These are phyloP conservation scores for Emesis russula DNA, from an alignment of 2,888 invertebrate genomes.

Conservation along the genomic window DNA sequence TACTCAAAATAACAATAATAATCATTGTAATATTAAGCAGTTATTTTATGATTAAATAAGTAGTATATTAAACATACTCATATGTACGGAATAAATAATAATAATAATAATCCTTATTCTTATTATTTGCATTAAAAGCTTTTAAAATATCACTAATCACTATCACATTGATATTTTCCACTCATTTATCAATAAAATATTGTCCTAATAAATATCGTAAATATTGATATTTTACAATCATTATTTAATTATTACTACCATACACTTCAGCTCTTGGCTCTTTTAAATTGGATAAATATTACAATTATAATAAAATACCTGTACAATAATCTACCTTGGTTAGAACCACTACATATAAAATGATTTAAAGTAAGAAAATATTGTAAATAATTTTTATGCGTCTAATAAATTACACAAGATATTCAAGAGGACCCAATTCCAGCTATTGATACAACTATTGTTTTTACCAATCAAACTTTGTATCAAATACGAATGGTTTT, in stretches of 20 bases:
- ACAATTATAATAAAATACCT: constrained; percentile 42
- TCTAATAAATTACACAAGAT: constrained; percentile 45
- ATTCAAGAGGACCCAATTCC: constrained; percentile 93
- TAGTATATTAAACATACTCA: too few species aligned
- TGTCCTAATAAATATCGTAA: constrained; percentile 40
- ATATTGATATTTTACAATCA: constrained; percentile 22
- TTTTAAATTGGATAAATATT: constrained; percentile 75
- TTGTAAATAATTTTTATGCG: constrained; percentile 37
- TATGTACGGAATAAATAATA: too few species aligned
- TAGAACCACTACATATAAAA: constrained; percentile 22
- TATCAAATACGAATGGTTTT: constrained; percentile 92
- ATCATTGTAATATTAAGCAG: too few species aligned
- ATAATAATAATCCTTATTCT: not conserved
- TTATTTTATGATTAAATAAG: too few species aligned
- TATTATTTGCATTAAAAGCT: constrained; percentile 87
- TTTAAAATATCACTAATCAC: constrained; percentile 92
- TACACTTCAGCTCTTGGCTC: constrained; percentile 93
- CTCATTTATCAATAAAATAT: constrained; percentile 36
- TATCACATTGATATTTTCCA: constrained; percentile 91
- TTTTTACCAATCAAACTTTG: not conserved
- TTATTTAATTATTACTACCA: constrained; percentile 93
- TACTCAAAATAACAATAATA: too few species aligned
- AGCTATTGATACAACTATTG: constrained; percentile 88
- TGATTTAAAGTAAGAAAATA: constrained; percentile 21
- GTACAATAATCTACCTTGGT: constrained; percentile 41